A percentile compares a stretch with the other conserved stretches of the same genome.
Conservation (phyloP, 2,888 invertebrate species). For the Epinotia demarniana region DNA sequence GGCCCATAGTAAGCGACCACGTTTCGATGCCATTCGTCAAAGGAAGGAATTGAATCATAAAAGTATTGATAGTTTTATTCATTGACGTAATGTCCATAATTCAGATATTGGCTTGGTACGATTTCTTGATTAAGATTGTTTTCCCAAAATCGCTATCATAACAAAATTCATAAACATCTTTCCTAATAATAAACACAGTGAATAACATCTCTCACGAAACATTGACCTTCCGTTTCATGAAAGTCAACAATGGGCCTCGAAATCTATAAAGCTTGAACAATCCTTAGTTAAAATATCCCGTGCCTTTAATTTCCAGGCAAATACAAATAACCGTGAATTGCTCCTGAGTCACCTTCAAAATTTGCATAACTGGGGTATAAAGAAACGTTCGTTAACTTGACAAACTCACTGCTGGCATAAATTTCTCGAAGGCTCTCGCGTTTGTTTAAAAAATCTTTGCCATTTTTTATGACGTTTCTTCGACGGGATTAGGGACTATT, state of each 20-base stretch:
- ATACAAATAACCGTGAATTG: constrained; percentile 53
- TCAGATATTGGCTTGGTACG: neutral
- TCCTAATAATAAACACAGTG: neutral
- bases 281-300: constrained; percentile 49
- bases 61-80: too few species aligned
- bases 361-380: constrained; percentile 53
- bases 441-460: constrained; percentile 31
- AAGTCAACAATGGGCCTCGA: constrained; percentile 19
- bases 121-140: neutral
- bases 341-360: constrained; percentile 51
- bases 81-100: neutral
- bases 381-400: constrained; percentile 54
- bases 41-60: too few species aligned
- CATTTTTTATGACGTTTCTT: constrained; percentile 31
- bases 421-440: constrained; percentile 46
- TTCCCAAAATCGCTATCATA: neutral
- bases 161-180: neutral
- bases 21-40: too few species aligned
- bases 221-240: constrained; percentile 9
- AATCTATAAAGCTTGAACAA: constrained; percentile 40
- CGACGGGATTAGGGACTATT: neutral
- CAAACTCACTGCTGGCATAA: constrained; percentile 52
- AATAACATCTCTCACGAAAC: constrained; percentile 7
- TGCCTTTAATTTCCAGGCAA: constrained; percentile 51
- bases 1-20: too few species aligned